Evolutionary conservation across 2,888 invertebrate genomes (phyloP).

Genomic region (Omphaloscelis lunosa): DNA sequence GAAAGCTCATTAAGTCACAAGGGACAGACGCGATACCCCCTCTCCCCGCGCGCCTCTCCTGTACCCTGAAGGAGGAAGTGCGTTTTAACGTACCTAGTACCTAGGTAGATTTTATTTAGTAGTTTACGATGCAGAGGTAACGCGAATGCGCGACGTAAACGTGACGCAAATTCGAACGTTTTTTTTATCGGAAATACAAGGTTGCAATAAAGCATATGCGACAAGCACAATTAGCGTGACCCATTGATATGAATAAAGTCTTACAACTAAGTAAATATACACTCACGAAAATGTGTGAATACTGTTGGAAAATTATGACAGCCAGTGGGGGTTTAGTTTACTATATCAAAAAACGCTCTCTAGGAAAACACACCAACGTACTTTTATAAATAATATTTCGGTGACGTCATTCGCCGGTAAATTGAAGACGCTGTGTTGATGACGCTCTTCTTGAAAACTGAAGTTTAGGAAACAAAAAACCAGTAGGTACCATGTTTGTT

Average conservation of each 20-base stretch:
- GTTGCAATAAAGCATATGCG: not conserved
- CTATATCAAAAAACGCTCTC: too few relatives aligned
- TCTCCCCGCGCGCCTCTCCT: not conserved
- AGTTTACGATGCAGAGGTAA: not conserved
- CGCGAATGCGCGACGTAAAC: not conserved
- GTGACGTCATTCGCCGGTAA: not conserved
- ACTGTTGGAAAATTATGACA: too few relatives aligned
- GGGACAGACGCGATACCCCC: slow-evolving; percentile 48
- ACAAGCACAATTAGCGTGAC: not conserved
- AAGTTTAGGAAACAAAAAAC: not conserved
- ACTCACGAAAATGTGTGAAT: too few relatives aligned
- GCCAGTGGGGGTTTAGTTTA: too few relatives aligned
- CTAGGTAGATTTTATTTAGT: slow-evolving; percentile 21
- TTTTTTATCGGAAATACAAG: not conserved
- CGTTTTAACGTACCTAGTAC: slow-evolving; percentile 36
- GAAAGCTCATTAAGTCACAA: slow-evolving; percentile 73
- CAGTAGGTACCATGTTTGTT: not conserved
- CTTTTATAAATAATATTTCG: too few relatives aligned
- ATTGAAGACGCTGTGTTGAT: not conserved
- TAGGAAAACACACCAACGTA: too few relatives aligned
- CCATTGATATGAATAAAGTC: too few relatives aligned
- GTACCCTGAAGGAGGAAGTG: slow-evolving; percentile 25
- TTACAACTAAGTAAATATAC: too few relatives aligned
- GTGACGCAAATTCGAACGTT: not conserved
- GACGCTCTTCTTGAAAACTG: not conserved